phyloP scores from a whole-genome alignment of 2,797 vertebrate species.

The Catharus ustulatus region DNA sequence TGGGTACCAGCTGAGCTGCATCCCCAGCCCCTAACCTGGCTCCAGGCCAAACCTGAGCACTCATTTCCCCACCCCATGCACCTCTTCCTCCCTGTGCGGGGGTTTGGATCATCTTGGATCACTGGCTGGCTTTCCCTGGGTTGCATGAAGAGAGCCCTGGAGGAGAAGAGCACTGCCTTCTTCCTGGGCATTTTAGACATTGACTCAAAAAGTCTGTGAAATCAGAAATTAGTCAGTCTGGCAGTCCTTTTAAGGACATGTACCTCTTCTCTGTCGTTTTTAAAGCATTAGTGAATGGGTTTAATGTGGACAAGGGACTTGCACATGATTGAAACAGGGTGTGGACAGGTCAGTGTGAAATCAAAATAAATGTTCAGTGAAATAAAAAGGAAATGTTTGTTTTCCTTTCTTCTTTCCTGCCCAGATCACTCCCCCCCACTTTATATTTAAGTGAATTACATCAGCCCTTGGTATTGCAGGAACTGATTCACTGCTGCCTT shows the following conservation, averaged over 20 bases:
- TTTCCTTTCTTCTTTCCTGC: not conserved
- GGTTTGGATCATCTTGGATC: not conserved
- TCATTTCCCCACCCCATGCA: not conserved
- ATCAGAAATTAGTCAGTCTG: not conserved
- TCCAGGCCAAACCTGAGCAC: not conserved
- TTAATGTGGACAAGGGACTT: not conserved
- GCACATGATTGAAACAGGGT: not conserved
- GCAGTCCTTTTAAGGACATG: not conserved
- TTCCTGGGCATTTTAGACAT: not conserved
- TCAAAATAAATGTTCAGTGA: not conserved
- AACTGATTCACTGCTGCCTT: slow-evolving; percentile 16
- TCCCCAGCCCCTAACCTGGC: not conserved
- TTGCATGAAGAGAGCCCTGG: not conserved
- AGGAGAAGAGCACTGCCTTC: not conserved
- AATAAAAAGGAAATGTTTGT: not conserved
- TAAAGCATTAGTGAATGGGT: not conserved
- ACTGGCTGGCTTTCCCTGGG: not conserved
- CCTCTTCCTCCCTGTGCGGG: not conserved
- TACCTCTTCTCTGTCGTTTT: not conserved
- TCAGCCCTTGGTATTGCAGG: not conserved
- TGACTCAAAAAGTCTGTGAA: not conserved
- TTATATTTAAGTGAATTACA: not conserved
- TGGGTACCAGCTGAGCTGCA: not conserved
- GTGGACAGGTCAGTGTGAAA: not conserved
- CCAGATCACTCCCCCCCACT: not conserved